Evolutionary conservation across 2,113 vertebrate species (phyloP), one percentile per base, ranked within the genome.

Genomic region (Pelobates fuscus): DNA sequence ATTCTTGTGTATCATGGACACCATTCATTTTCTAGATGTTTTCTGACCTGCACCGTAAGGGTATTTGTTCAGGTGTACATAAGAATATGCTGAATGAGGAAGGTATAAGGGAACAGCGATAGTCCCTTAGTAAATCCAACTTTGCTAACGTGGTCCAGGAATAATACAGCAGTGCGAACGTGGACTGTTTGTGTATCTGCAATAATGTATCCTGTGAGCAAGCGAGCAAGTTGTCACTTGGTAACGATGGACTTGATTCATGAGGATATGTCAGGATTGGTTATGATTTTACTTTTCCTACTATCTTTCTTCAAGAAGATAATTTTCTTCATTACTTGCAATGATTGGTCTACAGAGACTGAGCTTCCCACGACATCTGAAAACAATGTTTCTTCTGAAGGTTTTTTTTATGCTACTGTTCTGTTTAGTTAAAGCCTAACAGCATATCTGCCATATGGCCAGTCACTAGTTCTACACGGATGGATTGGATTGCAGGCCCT

Each of bases 1-100:
- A 21, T 54, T 32, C n/a, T 30, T 57, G 46, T 49, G 26, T 32
- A 25, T 76, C 64, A 60, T 49, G 41, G 23, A 64, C 26, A 5
- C 58, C 8, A 15, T 67, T 67, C n/a, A 20, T 61, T 59, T 68
- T 15, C 29, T 67, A 24, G 5, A 44, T 60, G 26, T 27, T 30
- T 24, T 29, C 32, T 59, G 63, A 29, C 26, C 55, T 61, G 20
- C 20, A 60, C 26, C 41, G 25, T 27, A 59, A 49, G 5, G 17
- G 12, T 60, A 30, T 67, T 27, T 30, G 32, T 43, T 59, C 32
- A 26, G 3, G 64, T 49, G 8, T 76, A 29, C 32, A 57, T n/a
- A 18, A 27, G 18, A 44, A 8, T 41, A 12, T 30, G 12, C 23
- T 2, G 18, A 37, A 44, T 8, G 37, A 60, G 37, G 23, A 64